These are phyloP conservation scores for Circaetus gallicus DNA, from an alignment of 2,113 vertebrate genomes.

Conservation along the genomic window DNA sequence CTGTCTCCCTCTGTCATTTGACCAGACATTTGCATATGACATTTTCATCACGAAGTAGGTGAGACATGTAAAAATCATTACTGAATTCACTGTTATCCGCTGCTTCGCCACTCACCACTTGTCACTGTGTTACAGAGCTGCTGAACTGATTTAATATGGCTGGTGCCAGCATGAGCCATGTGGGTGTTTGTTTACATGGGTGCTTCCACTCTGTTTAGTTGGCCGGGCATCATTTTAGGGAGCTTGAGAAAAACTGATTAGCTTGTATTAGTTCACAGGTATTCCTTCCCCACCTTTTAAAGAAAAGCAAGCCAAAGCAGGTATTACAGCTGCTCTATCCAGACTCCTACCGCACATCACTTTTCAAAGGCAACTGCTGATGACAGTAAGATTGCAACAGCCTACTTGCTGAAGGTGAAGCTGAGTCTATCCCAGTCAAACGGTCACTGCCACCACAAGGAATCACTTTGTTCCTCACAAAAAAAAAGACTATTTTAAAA, in stretches of 20 bases:
- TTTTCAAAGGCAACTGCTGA: background rate
- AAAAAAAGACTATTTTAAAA: background rate
- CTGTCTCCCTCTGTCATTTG: background rate
- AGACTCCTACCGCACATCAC: background rate
- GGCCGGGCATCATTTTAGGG: background rate
- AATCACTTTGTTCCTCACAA: background rate
- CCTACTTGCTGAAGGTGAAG: accelerated
- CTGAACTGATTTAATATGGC: background rate
- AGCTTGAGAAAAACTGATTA: background rate
- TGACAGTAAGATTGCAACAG: background rate
- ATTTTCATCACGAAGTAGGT: background rate
- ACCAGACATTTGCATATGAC: background rate
- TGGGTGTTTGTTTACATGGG: slow-evolving; percentile 7
- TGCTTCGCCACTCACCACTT: background rate
- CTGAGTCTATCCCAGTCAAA: background rate
- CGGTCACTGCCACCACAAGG: background rate
- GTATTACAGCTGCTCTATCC: background rate
- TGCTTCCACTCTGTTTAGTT: background rate
- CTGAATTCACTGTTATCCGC: background rate
- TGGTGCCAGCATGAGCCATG: background rate
- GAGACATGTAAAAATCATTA: background rate
- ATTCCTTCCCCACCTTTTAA: background rate
- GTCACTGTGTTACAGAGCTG: background rate
- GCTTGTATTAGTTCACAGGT: background rate
- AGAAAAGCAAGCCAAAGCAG: background rate